Evolutionary conservation across 2,113 vertebrate species (phyloP), one percentile per base, ranked within the genome.

Genomic region (Sisor rabdophorus): DNA sequence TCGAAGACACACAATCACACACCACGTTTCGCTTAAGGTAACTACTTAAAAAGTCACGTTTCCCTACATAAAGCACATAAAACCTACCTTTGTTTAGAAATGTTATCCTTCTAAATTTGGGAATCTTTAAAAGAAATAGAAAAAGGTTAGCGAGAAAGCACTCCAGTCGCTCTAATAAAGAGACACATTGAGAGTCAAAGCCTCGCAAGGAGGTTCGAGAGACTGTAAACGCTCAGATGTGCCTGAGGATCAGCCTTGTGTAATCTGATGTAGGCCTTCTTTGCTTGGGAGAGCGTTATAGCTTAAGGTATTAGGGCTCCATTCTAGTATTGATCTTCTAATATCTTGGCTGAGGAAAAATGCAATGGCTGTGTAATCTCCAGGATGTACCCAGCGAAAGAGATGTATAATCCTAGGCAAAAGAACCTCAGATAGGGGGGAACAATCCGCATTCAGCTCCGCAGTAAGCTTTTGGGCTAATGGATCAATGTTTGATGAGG

Each of bases 241-340:
- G 74, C 63, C 48, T 65, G 75, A 58, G 67, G 78, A 77, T 77
- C 65, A 78, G 24, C 52, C 24, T 70, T 61, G 59, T 54, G 67
- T 74, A 69, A 72, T 76, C 71, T 78, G 82, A 77, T 84, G 70
- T 80, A 73, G 26, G 32, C 75, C 56, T 55, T 72, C 77, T 79
- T 67, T 79, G 48, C 55, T 79, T 68, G 64, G 52, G 44, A 77
- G 73, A 69, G 68, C 47, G 48, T 64, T 74, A 76, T 60, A 78
- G 70, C 73, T 77, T 71, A 73, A 73, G 60, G 78, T 75, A 84
- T 84, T 84, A 80, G 54, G 47, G 61, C 69, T 80, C 56, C 63
- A 80, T 78, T 77, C 65, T 61, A 55, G 32, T 74, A 75, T 79
- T 69, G 75, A 76, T 84, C 78, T 78, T 79, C 69, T 76, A 73